Evolutionary conservation across 1,140 invertebrate genomes (phyloP).

Genomic region (Vanessa atalanta): DNA sequence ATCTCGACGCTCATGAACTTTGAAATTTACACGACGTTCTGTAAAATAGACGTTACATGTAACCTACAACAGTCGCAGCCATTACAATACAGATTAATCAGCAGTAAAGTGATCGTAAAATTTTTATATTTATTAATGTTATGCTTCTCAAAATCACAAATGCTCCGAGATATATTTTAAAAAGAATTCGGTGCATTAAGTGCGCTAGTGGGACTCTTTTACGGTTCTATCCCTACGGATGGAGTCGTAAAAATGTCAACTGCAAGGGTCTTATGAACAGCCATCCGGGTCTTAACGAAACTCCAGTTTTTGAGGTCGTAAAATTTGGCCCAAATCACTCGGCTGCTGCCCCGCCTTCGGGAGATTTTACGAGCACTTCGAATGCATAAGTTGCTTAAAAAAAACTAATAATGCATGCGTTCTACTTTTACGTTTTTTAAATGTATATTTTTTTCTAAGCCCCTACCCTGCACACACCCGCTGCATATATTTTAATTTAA

Average conservation of each 20-base stretch:
- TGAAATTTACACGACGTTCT: slow-evolving; percentile 38
- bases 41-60: slow-evolving; percentile 22
- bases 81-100: slow-evolving; percentile 71
- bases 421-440: slow-evolving; percentile 27
- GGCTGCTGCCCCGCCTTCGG: slow-evolving; percentile 46
- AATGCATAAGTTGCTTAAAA: slow-evolving; percentile 30
- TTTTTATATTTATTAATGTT: slow-evolving; percentile 66
- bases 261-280: slow-evolving; percentile 44
- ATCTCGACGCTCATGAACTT: slow-evolving; percentile 42
- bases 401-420: slow-evolving; percentile 18
- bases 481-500: neutral
- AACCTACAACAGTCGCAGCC: slow-evolving; percentile 41
- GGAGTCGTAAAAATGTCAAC: slow-evolving; percentile 71
- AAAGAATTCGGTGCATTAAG: slow-evolving; percentile 61
- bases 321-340: slow-evolving; percentile 56
- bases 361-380: slow-evolving; percentile 54
- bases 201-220: slow-evolving; percentile 55
- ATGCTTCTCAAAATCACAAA: slow-evolving; percentile 70
- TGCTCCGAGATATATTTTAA: slow-evolving; percentile 52
- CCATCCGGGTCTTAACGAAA: slow-evolving; percentile 53
- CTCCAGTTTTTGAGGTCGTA: slow-evolving; percentile 57
- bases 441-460: slow-evolving; percentile 22
- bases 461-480: neutral
- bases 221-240: slow-evolving; percentile 54
- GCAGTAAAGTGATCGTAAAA: slow-evolving; percentile 74